Base-by-base conservation (phyloP, 2,888 invertebrate species). In the Deilephila elpenor region DNA sequence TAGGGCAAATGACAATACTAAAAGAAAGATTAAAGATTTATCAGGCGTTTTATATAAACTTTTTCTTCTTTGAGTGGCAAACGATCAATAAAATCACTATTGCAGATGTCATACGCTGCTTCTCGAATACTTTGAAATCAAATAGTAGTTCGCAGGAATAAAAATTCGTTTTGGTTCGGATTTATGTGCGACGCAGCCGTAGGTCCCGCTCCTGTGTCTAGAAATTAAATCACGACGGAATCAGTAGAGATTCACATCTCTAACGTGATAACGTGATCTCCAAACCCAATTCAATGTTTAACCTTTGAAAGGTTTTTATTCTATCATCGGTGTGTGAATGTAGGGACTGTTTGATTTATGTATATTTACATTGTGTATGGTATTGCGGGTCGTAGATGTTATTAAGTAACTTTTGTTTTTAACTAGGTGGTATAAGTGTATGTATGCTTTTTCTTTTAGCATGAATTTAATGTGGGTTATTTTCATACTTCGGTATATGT, bases 301-400 rank as follows among this genome's bases (percentile, higher is more conserved):
- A 44, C 17, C 25, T 11, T 67, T 67, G 25, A 67, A 75, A 77
- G 72, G 20, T 25, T 67, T 67, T 67, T 67, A 25, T 51, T 67
- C 5, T 51, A 51, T 51, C 67, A 20, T 29, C 51, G 25, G 67
- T 51, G 51, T 7, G 11, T 37, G n/a, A 34, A 20, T 64, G n/a
- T 44, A 20, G 8, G 3, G 8, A 20, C 44, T 37, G 6, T 61
- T 61, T 61, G 6, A 32, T 0, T 61, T 61, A 6, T 61, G 34
- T 32, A 6, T 32, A 32, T n/a, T n/a, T n/a, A n/a, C 14, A 5
- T 32, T 29, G 29, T 20, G 8, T 25, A 29, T 11, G 29, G 25
- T 4, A 32, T 61, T 61, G 17, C 32, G 32, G 25, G 4, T 61
- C 29, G 32, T 14, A 53, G 53, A 56, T 56, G 56, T 56, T 5